A percentile compares a stretch with the other conserved stretches of the same genome.
Conservation (phyloP, 92 coral and sea anemone species). For the Bergia puertoricense region DNA sequence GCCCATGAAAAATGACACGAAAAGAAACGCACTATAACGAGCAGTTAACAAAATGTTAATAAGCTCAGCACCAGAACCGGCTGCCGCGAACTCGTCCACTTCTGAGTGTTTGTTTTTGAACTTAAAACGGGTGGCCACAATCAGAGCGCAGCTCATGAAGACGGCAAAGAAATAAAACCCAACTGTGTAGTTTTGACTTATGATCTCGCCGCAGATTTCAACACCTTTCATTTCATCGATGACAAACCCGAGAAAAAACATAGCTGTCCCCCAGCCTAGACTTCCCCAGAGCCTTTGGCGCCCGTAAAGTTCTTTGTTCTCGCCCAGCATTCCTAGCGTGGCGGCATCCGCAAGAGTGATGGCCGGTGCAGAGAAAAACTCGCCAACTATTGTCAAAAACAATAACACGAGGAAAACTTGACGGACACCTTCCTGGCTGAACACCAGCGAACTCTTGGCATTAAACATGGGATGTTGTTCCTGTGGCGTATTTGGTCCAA, state of each 20-base stretch:
- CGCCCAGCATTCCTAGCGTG: slow-evolving; percentile 94
- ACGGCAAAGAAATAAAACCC: slow-evolving; percentile 97
- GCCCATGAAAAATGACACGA: slow-evolving; percentile 94
- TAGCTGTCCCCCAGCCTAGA: slow-evolving; percentile 97
- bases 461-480: slow-evolving; percentile 88
- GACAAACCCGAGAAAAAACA: slow-evolving; percentile 93
- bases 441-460: slow-evolving; percentile 97
- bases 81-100: slow-evolving; percentile 33
- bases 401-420: slow-evolving; percentile 95
- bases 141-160: slow-evolving; percentile 90
- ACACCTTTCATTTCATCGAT: slow-evolving; percentile 94
- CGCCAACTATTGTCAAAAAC: slow-evolving; percentile 91
- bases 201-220: slow-evolving; percentile 95
- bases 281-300: slow-evolving; percentile 99
- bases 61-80: slow-evolving; percentile 64
- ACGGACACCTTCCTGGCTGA: slow-evolving; percentile 92
- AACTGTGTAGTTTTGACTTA: slow-evolving; percentile 95
- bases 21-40: slow-evolving; percentile 82
- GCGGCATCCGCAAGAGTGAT: slow-evolving; percentile 98
- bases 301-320: slow-evolving; percentile 93
- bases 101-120: slow-evolving; percentile 70
- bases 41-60: slow-evolving; percentile 70
- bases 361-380: slow-evolving; percentile 99
- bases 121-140: slow-evolving; percentile 95
- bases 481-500: slow-evolving; percentile 90